These are phyloP conservation scores for Phocoena sinus DNA, from an alignment of 2,113 vertebrate genomes.

Conservation along the genomic window DNA sequence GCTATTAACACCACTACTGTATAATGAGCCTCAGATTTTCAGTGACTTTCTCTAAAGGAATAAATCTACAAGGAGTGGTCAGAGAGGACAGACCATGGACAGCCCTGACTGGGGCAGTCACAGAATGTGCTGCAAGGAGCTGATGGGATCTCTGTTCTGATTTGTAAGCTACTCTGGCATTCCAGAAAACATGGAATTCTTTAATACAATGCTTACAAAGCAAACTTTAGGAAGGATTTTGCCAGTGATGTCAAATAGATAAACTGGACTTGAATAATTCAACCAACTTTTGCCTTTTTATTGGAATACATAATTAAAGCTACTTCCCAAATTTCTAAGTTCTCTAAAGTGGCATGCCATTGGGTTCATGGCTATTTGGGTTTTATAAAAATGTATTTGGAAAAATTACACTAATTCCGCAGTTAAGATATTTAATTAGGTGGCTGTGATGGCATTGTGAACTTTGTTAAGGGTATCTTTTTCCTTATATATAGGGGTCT, in stretches of 20 bases:
- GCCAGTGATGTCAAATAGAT: background rate
- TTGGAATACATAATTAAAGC: background rate
- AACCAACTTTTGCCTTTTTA: background rate
- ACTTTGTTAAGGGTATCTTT: background rate
- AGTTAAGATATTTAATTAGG: background rate
- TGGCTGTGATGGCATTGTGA: background rate
- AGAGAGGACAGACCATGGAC: background rate
- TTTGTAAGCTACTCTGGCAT: background rate
- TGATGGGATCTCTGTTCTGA: background rate
- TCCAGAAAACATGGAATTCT: background rate
- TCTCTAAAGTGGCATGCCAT: background rate
- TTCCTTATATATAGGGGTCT: background rate
- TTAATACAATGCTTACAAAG: background rate
- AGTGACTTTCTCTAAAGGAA: background rate
- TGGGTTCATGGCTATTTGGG: background rate
- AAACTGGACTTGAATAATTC: background rate
- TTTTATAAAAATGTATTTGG: background rate
- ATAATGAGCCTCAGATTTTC: background rate
- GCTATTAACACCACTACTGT: background rate
- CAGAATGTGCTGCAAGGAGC: background rate
- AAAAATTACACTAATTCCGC: slow-evolving; percentile 11
- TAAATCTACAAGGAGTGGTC: background rate
- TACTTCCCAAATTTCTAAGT: background rate
- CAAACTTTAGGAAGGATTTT: background rate
- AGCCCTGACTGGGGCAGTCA: background rate